Evolutionary conservation across 1,140 invertebrate genomes (phyloP).

Genomic region (Bombus haemorrhoidalis): DNA sequence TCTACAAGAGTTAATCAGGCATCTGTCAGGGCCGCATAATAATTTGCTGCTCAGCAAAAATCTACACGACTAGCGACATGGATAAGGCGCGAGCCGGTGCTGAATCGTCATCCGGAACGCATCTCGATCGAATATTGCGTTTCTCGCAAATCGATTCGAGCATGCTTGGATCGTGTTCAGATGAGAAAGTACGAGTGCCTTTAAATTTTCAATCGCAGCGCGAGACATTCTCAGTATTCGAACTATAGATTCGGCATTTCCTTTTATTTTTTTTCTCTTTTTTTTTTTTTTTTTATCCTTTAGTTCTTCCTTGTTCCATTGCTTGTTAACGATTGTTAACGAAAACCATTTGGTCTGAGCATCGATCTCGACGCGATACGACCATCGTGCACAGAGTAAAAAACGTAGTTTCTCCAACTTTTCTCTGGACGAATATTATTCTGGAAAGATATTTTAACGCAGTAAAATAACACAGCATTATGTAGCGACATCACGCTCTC

Average conservation of each 20-base stretch:
- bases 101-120: slow-evolving; percentile 36
- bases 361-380: slow-evolving; percentile 17
- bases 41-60: slow-evolving; percentile 93
- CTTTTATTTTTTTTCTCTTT: not conserved
- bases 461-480: not conserved
- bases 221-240: not conserved
- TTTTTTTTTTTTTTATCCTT: no score
- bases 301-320: no score
- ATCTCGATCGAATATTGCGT: not conserved
- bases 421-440: not conserved
- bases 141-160: not conserved
- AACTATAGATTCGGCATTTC: not conserved
- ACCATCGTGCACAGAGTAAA: no score
- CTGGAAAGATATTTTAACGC: not conserved
- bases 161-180: not conserved
- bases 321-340: not conserved
- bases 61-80: slow-evolving; percentile 86
- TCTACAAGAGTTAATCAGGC: slow-evolving; percentile 91
- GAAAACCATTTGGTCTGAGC: not conserved
- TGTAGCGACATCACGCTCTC: no score
- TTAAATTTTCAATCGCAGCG: not conserved
- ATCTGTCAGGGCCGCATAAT: slow-evolving; percentile 93
- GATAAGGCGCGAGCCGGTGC: slow-evolving; percentile 71
- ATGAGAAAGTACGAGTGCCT: not conserved
- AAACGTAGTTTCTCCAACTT: not conserved